Evolutionary conservation across 2,888 invertebrate species (phyloP), one percentile per base, ranked within the genome.

Genomic region (Eueremaeus valkanovi): DNA sequence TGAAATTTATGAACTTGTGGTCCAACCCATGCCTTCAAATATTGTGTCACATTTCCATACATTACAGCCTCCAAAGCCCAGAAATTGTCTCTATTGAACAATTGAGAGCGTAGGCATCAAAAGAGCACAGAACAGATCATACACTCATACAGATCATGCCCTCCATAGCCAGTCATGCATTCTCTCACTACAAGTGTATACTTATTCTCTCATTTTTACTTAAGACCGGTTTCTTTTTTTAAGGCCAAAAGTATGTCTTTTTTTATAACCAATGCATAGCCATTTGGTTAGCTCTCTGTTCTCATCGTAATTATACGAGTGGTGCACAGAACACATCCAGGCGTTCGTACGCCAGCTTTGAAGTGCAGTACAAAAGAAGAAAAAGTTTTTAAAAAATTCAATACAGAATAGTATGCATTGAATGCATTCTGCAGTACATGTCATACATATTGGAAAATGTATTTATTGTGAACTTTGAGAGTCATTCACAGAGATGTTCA

Each of bases 91-190:
- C 45, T 27, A 27, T 40, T 42, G 70, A 27, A 70, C 70, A 70
- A 70, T 70, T 70, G 70, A 70, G 45, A 45, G 70, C 70, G 70
- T 70, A 45, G 70, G 70, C 70, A 70, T 70, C 42, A 70, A 42
- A 70, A 42, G n/a, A n/a, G 70, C 42, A 70, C 42, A 70, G 36
- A 66, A 66, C 33, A 66, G 33, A 66, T 61, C 27, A 61, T 49
- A 49, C 49, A n/a, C n/a, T n/a, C n/a, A 49, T 49, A 58, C 58
- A 21, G 58, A 58, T 61, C 70, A 70, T 70, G 70, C 45, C 70
- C 70, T 70, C 36, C 63, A 66, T 21, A 66, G n/a, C n/a, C 63
- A 66, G 36, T 36, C 63, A 66, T 1, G 18, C 70, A 70, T 70
- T 40, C 68, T 21, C 36, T 33, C 33, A 66, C 33, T 8, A 21